Base-by-base conservation (phyloP, 1,140 invertebrate genomes). In the Papilio machaon region DNA sequence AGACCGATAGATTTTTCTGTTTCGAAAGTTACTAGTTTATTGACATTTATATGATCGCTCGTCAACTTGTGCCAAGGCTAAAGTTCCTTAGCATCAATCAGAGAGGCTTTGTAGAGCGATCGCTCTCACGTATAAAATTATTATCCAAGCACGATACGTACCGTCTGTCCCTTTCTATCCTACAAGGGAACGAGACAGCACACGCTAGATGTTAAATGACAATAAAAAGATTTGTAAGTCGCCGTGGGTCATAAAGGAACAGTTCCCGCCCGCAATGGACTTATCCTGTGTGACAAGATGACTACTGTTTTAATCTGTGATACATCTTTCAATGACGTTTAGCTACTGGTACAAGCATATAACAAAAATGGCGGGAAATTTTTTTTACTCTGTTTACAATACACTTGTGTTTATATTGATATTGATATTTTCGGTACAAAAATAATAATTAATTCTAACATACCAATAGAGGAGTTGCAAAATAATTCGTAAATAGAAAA, bases 271-370 rank as follows among this genome's bases (percentile, higher is more conserved):
- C 78, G 76, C 82, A 85, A 85, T 85, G 76, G 82, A 77, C 79
- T 77, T 79, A 85, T 85, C 84, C 82, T 85, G 84, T 85, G 82
- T 75, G 80, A 83, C 80, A 83, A 79, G 80, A 85, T 23, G 11
- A 17, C 64, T 35, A 67, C 77, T 81, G 80, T 85, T 83, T 76
- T 79, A 83, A 82, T 83, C 82, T 82, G 70, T 80, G 60, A 79
- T 58, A 35, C 58, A 23, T 54, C 74, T 52, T 6, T 5, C 38
- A 60, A 6, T 19, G 75, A n/a, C 43, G n/a, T 49, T 47, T 78
- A 13, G 13, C 35, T n/a, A 43, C 11, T 64, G 76, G 76, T 60
- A 60, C 75, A 77, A 78, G 17, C 7, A 67, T 35, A 23, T n/a
- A n/a, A 19, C 9, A 60, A 60, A 10, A 60, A 17, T 30, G 23